Percentiles rank a stretch among this genome's conserved stretches.
phyloP scores from a whole-genome alignment of 2,113 vertebrate species.

The Lophotis ruficrista region DNA sequence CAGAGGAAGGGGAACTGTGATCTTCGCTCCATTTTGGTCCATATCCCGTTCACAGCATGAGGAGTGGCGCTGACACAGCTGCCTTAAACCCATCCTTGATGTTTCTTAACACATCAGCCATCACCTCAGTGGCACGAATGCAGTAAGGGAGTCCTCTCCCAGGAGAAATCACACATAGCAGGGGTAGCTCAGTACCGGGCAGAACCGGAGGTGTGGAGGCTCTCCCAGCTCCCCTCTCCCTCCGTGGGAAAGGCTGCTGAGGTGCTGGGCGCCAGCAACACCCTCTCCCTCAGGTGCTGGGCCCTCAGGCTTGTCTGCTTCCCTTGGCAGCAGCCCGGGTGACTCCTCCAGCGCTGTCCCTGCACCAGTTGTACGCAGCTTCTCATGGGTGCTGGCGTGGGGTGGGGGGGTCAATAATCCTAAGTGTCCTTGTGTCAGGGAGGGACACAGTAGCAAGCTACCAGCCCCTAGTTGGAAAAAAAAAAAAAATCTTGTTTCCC shows the following conservation, averaged over 20 bases:
- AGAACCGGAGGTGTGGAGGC: rapidly evolving
- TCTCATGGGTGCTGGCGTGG: rapidly evolving
- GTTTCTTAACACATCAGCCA: not conserved
- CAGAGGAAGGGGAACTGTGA: not conserved
- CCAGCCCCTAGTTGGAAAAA: not conserved
- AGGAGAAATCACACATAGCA: not conserved
- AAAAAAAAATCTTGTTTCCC: not conserved
- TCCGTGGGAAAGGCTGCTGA: not conserved
- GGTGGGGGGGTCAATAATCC: not conserved
- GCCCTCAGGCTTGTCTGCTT: not conserved
- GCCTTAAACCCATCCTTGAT: not conserved
- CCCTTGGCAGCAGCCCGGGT: not conserved
- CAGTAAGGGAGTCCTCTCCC: not conserved
- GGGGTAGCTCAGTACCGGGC: not conserved
- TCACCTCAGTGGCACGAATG: not conserved
- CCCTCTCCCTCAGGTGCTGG: not conserved
- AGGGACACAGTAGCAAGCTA: not conserved
- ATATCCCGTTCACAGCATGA: not conserved
- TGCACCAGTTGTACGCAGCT: rapidly evolving
- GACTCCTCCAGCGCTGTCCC: not conserved
- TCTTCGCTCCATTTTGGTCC: not conserved
- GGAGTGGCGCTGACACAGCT: not conserved
- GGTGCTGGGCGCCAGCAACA: not conserved
- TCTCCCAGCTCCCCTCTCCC: not conserved
- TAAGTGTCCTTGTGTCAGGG: not conserved